These are phyloP conservation scores for Sarcophilus harrisii DNA, from an alignment of 2,797 vertebrate genomes.

Conservation along the genomic window DNA sequence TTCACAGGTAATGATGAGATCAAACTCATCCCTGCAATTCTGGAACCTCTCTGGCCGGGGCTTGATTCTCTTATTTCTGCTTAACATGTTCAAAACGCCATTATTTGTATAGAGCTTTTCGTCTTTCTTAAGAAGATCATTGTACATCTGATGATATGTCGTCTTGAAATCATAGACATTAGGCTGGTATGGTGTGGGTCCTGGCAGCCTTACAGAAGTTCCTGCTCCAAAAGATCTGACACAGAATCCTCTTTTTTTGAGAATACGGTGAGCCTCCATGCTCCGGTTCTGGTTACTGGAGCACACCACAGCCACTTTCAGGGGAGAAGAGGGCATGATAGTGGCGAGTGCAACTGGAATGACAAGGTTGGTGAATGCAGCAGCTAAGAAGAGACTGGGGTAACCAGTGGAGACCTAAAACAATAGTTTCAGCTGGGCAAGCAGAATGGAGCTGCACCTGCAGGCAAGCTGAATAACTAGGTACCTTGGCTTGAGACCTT, in stretches of 20 bases:
- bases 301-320: neutral
- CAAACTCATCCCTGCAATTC: constrained; percentile 94
- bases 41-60: constrained; percentile 95
- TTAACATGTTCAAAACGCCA: constrained; percentile 96
- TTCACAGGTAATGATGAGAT: constrained; percentile 96
- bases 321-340: neutral
- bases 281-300: constrained; percentile 14
- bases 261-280: neutral
- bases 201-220: constrained; percentile 94
- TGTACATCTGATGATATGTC: constrained; percentile 99
- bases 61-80: constrained; percentile 97
- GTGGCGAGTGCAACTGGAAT: neutral
- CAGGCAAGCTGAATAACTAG: too few relatives aligned
- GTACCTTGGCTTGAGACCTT: too few relatives aligned
- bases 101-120: constrained; percentile 99
- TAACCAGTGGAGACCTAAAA: too few relatives aligned
- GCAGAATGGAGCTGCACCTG: too few relatives aligned
- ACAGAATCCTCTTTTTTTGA: constrained; percentile 95
- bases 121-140: constrained; percentile 98
- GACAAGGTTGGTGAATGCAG: neutral
- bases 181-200: constrained; percentile 96
- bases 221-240: constrained; percentile 96
- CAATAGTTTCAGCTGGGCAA: too few relatives aligned
- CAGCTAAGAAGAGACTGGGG: fast-evolving
- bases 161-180: constrained; percentile 99